A percentile compares a stretch with the other conserved stretches of the same genome.
phyloP scores from a whole-genome alignment of 1,140 invertebrate species.

The Sycophila sp. region DNA sequence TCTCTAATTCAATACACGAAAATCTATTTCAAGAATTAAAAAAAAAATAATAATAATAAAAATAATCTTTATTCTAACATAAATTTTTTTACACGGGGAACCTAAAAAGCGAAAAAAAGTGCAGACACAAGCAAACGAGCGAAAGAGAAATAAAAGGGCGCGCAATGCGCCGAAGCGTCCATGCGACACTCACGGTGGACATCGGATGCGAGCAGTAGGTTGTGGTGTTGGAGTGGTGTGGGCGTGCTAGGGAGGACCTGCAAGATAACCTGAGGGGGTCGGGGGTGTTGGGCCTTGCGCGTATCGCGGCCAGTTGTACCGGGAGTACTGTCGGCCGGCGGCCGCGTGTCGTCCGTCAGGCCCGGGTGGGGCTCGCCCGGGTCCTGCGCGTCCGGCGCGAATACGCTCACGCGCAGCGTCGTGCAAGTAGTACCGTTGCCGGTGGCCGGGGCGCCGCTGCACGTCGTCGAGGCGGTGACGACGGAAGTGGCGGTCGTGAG shows the following conservation, averaged over 20 bases:
- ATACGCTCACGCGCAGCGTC: neutral
- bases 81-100: neutral
- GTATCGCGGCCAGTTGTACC: neutral
- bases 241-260: conserved; percentile 76
- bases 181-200: conserved; percentile 78
- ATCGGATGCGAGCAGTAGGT: conserved; percentile 74
- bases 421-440: conserved; percentile 58
- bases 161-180: conserved; percentile 22
- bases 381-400: neutral
- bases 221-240: conserved; percentile 71
- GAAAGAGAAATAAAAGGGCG: neutral
- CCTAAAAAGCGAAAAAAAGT: neutral
- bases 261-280: conserved; percentile 77
- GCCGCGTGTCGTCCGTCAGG: conserved; percentile 47
- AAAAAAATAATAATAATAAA: too few species aligned
- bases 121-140: neutral
- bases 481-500: conserved; percentile 50
- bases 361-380: conserved; percentile 10
- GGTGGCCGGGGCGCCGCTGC: conserved; percentile 40
- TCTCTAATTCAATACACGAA: too few species aligned
- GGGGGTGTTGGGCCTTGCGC: neutral
- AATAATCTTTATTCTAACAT: neutral
- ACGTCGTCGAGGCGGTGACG: conserved; percentile 44
- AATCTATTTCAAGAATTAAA: too few species aligned
- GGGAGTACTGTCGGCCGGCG: neutral